Conservation (phyloP, 2,797 vertebrate species). For the Aulostomus chinensis region DNA sequence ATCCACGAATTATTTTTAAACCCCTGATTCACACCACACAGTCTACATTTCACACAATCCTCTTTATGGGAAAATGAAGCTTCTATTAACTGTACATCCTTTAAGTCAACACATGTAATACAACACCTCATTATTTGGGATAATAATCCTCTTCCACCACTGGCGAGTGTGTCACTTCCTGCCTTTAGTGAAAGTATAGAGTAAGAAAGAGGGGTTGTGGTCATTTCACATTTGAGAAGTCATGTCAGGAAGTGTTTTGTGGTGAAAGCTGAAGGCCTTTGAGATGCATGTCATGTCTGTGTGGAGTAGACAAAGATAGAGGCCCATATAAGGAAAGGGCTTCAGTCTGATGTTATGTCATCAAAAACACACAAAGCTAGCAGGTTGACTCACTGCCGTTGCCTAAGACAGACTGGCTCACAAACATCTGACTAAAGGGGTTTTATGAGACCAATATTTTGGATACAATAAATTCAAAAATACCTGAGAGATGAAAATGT, state of each 20-base stretch:
- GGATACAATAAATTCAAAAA: too few relatives aligned
- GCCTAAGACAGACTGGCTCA: neutral
- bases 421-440: neutral
- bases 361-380: slow-evolving; percentile 29
- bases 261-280: slow-evolving; percentile 45
- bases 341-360: slow-evolving; percentile 33
- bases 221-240: slow-evolving; percentile 51
- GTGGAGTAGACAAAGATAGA: slow-evolving; percentile 31
- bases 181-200: slow-evolving; percentile 37
- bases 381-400: slow-evolving; percentile 12
- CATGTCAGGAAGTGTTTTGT: slow-evolving; percentile 66
- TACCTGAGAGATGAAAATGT: too few relatives aligned
- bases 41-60: neutral
- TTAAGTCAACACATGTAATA: neutral
- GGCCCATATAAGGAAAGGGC: slow-evolving; percentile 69
- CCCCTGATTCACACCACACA: slow-evolving; percentile 16
- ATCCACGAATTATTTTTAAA: slow-evolving; percentile 17
- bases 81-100: neutral
- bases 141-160: slow-evolving; percentile 19
- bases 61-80: too few relatives aligned
- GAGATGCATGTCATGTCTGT: slow-evolving; percentile 59
- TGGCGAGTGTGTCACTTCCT: slow-evolving; percentile 35
- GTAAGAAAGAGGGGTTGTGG: slow-evolving; percentile 47
- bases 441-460: neutral
- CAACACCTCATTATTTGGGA: slow-evolving; percentile 5